phyloP scores from a whole-genome alignment of 2,888 invertebrate genomes.

The Drosophila siamana region DNA sequence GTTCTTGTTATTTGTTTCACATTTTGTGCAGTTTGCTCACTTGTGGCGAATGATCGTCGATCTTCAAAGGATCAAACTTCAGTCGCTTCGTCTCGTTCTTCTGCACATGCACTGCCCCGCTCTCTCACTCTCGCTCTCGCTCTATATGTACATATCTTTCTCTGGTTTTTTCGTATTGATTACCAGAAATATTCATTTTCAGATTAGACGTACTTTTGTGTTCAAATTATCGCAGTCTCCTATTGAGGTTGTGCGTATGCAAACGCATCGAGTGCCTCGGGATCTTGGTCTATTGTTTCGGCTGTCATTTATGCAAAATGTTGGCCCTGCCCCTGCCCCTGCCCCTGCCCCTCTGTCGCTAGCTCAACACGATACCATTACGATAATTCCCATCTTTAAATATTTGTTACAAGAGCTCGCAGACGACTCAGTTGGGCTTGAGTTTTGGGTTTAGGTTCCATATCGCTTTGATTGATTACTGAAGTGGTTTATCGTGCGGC shows the following conservation, averaged over 20 bases:
- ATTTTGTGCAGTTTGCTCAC: conserved; percentile 71
- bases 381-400: conserved; percentile 77
- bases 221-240: conserved; percentile 69
- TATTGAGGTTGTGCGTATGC: conserved; percentile 43
- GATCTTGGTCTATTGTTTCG: conserved; percentile 76
- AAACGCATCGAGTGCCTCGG: conserved; percentile 46
- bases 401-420: conserved; percentile 75
- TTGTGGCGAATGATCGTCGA: conserved; percentile 62
- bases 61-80: conserved; percentile 50
- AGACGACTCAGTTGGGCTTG: conserved; percentile 6
- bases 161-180: conserved; percentile 57
- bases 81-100: conserved; percentile 4
- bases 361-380: conserved; percentile 45
- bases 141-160: background rate
- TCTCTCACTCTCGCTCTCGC: conserved; percentile 1
- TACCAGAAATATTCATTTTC: conserved; percentile 56
- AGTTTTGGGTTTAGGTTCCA: conserved; percentile 26
- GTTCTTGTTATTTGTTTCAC: conserved; percentile 77
- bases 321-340: conserved; percentile 18
- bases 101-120: background rate
- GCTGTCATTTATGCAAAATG: conserved; percentile 78
- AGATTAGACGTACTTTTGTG: conserved; percentile 76
- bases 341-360: background rate
- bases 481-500: conserved; percentile 74
- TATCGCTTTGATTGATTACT: conserved; percentile 80